Base-by-base conservation (phyloP, 1,140 invertebrate species). In the Neotoxoptera formosana region DNA sequence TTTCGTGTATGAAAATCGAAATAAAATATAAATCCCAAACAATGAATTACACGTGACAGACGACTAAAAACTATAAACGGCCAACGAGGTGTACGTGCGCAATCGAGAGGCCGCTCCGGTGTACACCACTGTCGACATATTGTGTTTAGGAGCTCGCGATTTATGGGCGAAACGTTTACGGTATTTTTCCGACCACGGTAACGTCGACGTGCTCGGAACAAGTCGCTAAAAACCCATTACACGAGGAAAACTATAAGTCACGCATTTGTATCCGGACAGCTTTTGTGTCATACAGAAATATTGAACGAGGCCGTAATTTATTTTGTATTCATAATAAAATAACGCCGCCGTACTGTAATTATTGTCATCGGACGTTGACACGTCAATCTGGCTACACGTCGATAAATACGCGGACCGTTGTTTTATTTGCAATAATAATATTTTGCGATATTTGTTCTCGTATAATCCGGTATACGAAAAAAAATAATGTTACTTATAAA, bases 91-190 rank as follows among this genome's bases (percentile, higher is more conserved):
- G 47, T 88, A 88, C 86, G 86, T 88, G 86, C 14, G 47, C 47
- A 34, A 48, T 88, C 86, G 47, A 48, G 86, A 48, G 47, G 34
- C 41, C 30, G 41, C 14, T 30, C 9, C 25, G 84, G 84, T n/a
- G n/a, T 25, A n/a, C 17, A 51, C 45, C 84, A 20, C 45, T 8
- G 47, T 34, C 86, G 47, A 51, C 86, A 88, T 45, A 88, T 88
- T 51, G 86, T 34, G 86, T 87, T 87, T 45, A 45, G 45, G 25
- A 45, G 86, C 30, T 9, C 2, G 87, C 87, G 48, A 89, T 89
- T 89, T 89, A 89, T 89, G 87, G 87, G 7, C 48, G 34, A 89
- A 89, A 89, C 87, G 87, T 89, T 53, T 89, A 89, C 87, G 20
- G 86, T 88, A 34, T 88, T 88, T 88, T 88, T 88, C n/a, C 47